Conservation (phyloP, 1,140 invertebrate genomes). For the Aphidius gifuensis region DNA sequence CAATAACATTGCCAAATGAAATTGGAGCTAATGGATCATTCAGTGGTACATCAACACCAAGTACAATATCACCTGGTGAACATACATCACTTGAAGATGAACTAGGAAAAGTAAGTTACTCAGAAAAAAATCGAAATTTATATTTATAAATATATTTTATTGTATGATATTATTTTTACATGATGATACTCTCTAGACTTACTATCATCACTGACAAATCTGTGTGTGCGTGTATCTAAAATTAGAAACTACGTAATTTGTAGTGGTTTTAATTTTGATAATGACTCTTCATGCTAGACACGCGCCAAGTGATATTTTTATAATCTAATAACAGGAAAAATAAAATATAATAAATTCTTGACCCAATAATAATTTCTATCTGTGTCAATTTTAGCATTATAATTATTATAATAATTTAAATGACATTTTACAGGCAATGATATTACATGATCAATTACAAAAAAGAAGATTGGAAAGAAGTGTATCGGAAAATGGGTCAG, state of each 20-base stretch:
- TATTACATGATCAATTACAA: conserved; percentile 50
- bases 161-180: no score
- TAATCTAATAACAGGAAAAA: no score
- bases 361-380: background rate
- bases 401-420: no score
- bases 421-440: conserved; percentile 40
- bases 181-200: background rate
- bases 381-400: no score
- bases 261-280: no score
- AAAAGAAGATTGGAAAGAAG: conserved; percentile 47
- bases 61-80: conserved; percentile 61
- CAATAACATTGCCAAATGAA: conserved; percentile 49
- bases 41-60: conserved; percentile 60
- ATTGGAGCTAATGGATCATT: conserved; percentile 50
- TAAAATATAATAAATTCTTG: no score
- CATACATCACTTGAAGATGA: conserved; percentile 58
- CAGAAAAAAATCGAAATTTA: background rate
- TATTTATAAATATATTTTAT: background rate
- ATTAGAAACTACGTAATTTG: no score
- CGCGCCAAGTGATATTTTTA: no score
- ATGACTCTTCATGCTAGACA: no score
- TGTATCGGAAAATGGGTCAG: conserved; percentile 44
- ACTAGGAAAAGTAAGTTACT: conserved; percentile 47
- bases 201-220: background rate
- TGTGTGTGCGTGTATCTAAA: background rate